Conservation (phyloP, 2,888 invertebrate genomes). For the Xanthorhoe spadicearia region DNA sequence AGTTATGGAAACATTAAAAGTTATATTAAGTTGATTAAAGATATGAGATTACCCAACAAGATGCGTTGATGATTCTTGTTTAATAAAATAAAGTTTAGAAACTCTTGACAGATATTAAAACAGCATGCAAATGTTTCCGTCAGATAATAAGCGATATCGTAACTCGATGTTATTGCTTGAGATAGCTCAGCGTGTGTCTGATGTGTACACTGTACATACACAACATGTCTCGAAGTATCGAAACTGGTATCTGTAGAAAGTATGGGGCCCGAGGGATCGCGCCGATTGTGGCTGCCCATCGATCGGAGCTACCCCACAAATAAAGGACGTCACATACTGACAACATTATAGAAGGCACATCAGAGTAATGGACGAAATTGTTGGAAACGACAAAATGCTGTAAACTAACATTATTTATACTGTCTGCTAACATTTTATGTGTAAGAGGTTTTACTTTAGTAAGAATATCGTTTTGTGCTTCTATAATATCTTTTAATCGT, state of each 20-base stretch:
- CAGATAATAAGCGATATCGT: background rate
- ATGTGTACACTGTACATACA: conserved; percentile 10
- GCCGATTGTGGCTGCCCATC: conserved; percentile 39
- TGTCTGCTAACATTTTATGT: too few species aligned
- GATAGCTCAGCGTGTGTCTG: background rate
- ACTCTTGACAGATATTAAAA: background rate
- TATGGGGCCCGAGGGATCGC: conserved; percentile 33
- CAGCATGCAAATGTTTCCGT: background rate
- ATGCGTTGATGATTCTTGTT: background rate
- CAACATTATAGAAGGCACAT: conserved; percentile 2
- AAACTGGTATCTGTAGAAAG: conserved; percentile 32
- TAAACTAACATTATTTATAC: too few species aligned
- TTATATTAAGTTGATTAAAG: conserved; percentile 19
- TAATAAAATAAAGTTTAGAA: background rate
- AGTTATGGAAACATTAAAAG: conserved; percentile 24
- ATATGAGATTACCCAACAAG: conserved; percentile 15
- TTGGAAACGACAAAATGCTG: background rate
- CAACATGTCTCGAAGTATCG: conserved; percentile 38
- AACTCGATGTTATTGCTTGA: background rate
- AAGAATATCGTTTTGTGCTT: too few species aligned
- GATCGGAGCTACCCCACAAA: conserved; percentile 37
- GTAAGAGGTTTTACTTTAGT: too few species aligned
- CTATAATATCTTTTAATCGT: too few species aligned
- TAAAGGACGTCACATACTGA: conserved; percentile 3
- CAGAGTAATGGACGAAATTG: background rate